phyloP scores from a whole-genome alignment of 2,888 invertebrate genomes.

The Ceramica pisi region DNA sequence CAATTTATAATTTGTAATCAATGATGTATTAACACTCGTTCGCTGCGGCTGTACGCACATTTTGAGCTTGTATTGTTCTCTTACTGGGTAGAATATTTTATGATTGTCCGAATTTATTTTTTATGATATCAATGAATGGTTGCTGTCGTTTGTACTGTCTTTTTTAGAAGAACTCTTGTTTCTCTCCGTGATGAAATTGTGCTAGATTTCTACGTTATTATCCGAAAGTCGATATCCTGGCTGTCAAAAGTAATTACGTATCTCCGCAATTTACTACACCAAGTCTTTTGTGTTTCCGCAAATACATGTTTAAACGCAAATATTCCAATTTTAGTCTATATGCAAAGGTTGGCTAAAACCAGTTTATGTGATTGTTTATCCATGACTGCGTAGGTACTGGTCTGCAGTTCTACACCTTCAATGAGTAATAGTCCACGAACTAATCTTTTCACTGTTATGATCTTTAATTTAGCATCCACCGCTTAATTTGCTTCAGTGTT shows the following conservation, averaged over 20 bases:
- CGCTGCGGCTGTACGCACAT: constrained; percentile 18
- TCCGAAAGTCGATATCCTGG: not conserved
- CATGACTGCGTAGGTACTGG: no score
- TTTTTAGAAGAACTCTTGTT: not conserved
- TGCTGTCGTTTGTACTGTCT: not conserved
- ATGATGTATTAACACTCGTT: constrained; percentile 50
- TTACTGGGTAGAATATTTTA: constrained; percentile 25
- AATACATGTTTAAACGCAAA: not conserved
- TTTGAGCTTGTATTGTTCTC: constrained; percentile 26
- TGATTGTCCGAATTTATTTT: constrained; percentile 26
- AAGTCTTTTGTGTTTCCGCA: not conserved
- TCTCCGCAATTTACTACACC: no score
- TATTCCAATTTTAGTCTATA: no score
- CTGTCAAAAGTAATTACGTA: not conserved
- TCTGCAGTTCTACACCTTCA: not conserved
- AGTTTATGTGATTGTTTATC: no score
- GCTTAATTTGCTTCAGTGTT: constrained; percentile 25
- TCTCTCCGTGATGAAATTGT: not conserved
- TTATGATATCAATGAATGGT: not conserved
- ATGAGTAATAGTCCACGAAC: not conserved
- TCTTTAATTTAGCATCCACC: constrained; percentile 8
- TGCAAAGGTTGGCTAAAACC: no score
- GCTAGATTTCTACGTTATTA: not conserved
- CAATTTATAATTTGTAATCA: constrained; percentile 56
- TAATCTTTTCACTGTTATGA: not conserved